Percentiles rank a stretch among this genome's conserved stretches.
These are phyloP conservation scores for Cataglyphis livida DNA, from an alignment of 2,888 invertebrate genomes.

Conservation along the genomic window DNA sequence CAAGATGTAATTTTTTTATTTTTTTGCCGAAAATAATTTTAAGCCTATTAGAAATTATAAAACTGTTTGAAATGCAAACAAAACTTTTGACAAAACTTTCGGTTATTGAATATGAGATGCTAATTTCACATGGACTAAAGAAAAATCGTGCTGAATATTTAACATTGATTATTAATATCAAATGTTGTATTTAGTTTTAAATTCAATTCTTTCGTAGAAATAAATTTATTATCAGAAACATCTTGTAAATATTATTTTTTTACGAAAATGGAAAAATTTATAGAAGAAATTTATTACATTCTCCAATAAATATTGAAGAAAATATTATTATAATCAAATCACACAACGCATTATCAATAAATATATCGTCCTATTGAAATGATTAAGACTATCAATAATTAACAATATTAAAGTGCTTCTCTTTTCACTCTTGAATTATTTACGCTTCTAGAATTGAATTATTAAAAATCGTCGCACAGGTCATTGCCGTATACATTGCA, in stretches of 20 bases:
- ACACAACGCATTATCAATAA: not conserved
- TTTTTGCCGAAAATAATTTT: no score
- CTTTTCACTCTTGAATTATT: constrained; percentile 21
- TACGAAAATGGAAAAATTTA: not conserved
- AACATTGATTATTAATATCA: not conserved
- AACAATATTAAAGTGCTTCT: constrained; percentile 22
- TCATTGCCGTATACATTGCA: constrained; percentile 34
- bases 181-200: not conserved
- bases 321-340: not conserved
- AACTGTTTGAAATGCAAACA: no score
- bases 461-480: constrained; percentile 36
- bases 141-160: not conserved
- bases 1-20: no score
- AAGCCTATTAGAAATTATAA: no score
- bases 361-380: not conserved
- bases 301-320: not conserved
- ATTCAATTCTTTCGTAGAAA: not conserved
- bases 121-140: no score
- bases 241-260: not conserved
- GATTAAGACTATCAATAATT: constrained; percentile 33
- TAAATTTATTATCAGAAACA: constrained; percentile 1
- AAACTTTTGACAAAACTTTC: no score
- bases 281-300: not conserved
- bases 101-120: no score
- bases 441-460: constrained; percentile 10